These are phyloP conservation scores for Silurus lanzhouensis DNA, from an alignment of 2,797 vertebrate genomes.

Conservation along the genomic window DNA sequence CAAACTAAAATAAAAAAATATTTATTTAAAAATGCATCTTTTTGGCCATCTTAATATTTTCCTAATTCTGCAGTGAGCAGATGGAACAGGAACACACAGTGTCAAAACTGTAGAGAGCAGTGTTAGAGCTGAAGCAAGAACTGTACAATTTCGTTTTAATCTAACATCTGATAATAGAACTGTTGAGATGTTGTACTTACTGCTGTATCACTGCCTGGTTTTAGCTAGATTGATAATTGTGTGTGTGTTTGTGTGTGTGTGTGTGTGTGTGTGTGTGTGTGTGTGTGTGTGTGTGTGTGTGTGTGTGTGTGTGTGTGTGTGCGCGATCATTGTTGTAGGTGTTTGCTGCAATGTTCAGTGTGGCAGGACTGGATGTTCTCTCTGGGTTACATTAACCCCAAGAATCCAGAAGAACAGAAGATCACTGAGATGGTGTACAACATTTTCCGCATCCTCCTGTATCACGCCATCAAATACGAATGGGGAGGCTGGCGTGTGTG, in stretches of 20 bases:
- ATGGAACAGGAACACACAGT: conserved; percentile 15
- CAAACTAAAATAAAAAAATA: background rate
- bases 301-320: conserved; percentile 26
- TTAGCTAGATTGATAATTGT: background rate
- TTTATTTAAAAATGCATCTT: background rate
- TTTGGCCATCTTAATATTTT: conserved; percentile 31
- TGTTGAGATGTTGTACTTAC: background rate
- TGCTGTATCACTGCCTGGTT: background rate
- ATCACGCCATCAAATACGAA: conserved; percentile 99
- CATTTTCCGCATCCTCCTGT: conserved; percentile 97
- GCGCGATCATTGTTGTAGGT: conserved; percentile 70
- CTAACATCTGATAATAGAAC: conserved; percentile 4
- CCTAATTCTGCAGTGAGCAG: conserved; percentile 25
- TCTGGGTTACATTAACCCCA: conserved; percentile 97
- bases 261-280: conserved; percentile 25
- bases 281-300: conserved; percentile 9
- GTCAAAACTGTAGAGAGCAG: conserved; percentile 5
- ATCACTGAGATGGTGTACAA: conserved; percentile 99
- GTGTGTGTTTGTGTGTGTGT: background rate
- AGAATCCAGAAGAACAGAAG: conserved; percentile 98
- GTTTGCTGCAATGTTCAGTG: conserved; percentile 98
- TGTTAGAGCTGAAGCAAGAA: background rate
- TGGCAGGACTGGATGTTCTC: conserved; percentile 99
- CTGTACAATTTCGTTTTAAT: conserved; percentile 2
- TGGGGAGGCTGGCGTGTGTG: conserved; percentile 99